Conservation (phyloP, 2,888 invertebrate species). For the Saturnia japonica region DNA sequence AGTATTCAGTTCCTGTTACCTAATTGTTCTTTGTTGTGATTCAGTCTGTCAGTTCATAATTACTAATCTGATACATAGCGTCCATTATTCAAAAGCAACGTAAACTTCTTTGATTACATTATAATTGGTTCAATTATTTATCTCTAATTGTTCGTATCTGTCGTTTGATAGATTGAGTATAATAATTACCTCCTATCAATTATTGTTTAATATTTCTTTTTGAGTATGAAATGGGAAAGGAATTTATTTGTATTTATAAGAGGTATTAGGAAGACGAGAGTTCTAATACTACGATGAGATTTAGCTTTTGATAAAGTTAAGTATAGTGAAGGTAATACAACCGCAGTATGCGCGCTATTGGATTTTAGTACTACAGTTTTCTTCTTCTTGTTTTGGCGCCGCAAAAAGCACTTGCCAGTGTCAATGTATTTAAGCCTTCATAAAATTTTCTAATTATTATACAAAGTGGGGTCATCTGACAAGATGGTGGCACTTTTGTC, state of each 20-base stretch:
- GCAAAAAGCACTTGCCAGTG: too few relatives aligned
- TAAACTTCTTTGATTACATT: conserved; percentile 67
- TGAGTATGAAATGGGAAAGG: not conserved
- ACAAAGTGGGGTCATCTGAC: too few relatives aligned
- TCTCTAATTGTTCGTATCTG: conserved; percentile 51
- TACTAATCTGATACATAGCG: conserved; percentile 61
- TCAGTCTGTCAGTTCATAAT: conserved; percentile 49
- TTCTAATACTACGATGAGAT: too few relatives aligned
- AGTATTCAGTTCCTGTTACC: conserved; percentile 21
- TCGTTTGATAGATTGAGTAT: conserved; percentile 48
- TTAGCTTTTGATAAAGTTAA: too few relatives aligned
- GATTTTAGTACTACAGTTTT: too few relatives aligned
- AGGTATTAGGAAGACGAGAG: not conserved
- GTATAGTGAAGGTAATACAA: too few relatives aligned
- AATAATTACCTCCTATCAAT: conserved; percentile 23
- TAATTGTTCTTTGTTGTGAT: conserved; percentile 39
- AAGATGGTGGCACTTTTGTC: too few relatives aligned
- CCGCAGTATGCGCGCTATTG: too few relatives aligned
- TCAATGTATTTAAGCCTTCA: too few relatives aligned
- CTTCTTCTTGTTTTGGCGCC: too few relatives aligned
- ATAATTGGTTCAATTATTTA: conserved; percentile 44
- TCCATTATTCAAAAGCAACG: conserved; percentile 48
- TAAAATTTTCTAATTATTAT: too few relatives aligned
- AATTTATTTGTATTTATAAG: not conserved
- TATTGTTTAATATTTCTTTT: conserved; percentile 1